Evolutionary conservation across 2,113 vertebrate genomes (phyloP), one percentile per base, ranked within the genome.

Genomic region (Paracanthobrama guichenoti): DNA sequence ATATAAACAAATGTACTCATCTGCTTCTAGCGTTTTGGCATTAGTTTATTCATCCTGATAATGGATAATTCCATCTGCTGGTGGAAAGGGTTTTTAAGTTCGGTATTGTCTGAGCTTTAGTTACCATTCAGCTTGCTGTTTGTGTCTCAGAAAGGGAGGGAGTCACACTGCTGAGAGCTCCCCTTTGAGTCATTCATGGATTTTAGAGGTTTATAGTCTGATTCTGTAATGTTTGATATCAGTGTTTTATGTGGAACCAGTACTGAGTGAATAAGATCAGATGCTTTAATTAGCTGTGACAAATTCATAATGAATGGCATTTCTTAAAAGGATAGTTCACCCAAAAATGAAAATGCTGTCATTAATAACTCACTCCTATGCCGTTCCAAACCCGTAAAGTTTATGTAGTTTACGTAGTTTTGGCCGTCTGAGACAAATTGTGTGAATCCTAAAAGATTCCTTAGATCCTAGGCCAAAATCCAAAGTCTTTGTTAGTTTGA

Each of bases 161-260:
- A 69, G 44, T 3, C 24, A 64, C 62, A 31, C 24, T 10, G 1
- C 78, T 66, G 78, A 42, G 57, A 44, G 77, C 57, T 79, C 53
- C 53, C 13, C 31, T 77, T 57, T 35, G 20, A 78, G 35, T 44
- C 35, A 62, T 62, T 62, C 39, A 60, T 60, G 31, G 31, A 60
- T 78, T 77, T 53, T 22, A 4, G 9, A 6, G 57, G n/a, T 79
- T 79, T 55, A 28, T 18, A 31, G 53, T 55, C 18, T 20, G 60
- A 62, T 62, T 73, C 71, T 78, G 31, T 35, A 78, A 59, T 78
- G 28, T 78, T 78, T 78, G 11, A 48, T 74, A 78, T 78, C 20
- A 14, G 1, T 39, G 50, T 42, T 78, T 78, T 59, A 1, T 77
- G 31, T 60, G 11, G 57, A 79, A 42, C 10, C 11, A 62, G 10